Base-by-base conservation (phyloP, 2,888 invertebrate genomes). In the Brachyopa scutellaris region DNA sequence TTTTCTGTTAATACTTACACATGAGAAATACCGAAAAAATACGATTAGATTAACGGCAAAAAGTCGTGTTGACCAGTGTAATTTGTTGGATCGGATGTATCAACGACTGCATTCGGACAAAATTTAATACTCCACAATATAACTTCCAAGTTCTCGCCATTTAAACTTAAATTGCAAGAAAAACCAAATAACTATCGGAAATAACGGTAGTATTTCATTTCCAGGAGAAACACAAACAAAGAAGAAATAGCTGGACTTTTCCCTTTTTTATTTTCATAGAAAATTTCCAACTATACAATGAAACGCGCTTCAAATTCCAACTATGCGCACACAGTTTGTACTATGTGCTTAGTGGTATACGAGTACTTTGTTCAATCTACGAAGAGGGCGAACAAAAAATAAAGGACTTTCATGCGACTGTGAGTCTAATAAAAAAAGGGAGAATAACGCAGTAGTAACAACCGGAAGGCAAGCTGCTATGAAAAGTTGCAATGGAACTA, bases 401-500 rank as follows among this genome's bases (percentile, higher is more conserved):
- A 36, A 45, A 36, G 42, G 29, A 70, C 47, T 61, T 13, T 67
- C 19, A 17, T 23, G 13, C 51, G 19, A 73, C 29, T 23, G 55
- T 6, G 49, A 66, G 66, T 33, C 1, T 11, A 21, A 8, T n/a
- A 47, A 49, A 8, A 47, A 9, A 31, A 19, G 6, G 5, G 7
- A 38, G 5, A 11, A 21, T 36, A 17, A 49, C 13, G 33, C n/a
- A 8, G 2, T 11, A 9, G 7, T 38, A 62, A 33, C 51, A 51
- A 53, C 45, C 79, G 67, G 73, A 79, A 73, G 74, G 67, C 51
- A 49, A 61, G 42, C 40, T 67, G 9, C 47, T 36, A 62, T 31
- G 77, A 62, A 77, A 70, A 67, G 61, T 73, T 67, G 47, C 47
- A 53, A 11, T 49, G 31, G 49, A 74, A 74, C 61, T 79, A 74